phyloP scores from a whole-genome alignment of 2,113 vertebrate genomes.

The Anarhynchus alexandrinus region DNA sequence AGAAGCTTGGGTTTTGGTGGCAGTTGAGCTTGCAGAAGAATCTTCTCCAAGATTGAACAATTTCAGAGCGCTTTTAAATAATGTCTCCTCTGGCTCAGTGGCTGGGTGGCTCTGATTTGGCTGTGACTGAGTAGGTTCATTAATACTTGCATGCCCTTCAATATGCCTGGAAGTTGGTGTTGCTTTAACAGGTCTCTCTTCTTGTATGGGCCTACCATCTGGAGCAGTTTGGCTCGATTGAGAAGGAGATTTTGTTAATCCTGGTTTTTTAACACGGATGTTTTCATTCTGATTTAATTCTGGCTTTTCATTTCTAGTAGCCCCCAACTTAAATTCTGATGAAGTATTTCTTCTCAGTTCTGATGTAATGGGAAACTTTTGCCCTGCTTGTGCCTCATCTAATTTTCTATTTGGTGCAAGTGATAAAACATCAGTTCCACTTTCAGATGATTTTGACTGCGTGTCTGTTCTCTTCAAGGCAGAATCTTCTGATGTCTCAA shows the following conservation, averaged over 20 bases:
- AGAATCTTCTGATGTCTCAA: constrained; percentile 49
- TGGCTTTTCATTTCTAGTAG: constrained; percentile 50
- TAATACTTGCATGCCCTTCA: not conserved
- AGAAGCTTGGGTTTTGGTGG: constrained; percentile 75
- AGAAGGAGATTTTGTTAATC: constrained; percentile 49
- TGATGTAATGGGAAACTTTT: not conserved
- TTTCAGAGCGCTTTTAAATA: constrained; percentile 70
- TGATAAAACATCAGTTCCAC: not conserved
- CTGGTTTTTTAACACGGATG: not conserved
- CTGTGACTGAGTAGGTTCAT: constrained; percentile 40
- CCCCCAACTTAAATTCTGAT: constrained; percentile 70
- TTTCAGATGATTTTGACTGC: constrained; percentile 22
- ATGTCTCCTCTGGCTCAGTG: constrained; percentile 57
- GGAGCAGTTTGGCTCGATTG: not conserved
- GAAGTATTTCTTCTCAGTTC: not conserved
- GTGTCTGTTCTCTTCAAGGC: constrained; percentile 5
- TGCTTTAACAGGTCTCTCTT: constrained; percentile 13
- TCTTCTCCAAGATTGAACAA: constrained; percentile 69
- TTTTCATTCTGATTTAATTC: constrained; percentile 12
- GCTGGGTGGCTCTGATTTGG: constrained; percentile 46
- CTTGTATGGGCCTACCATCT: not conserved
- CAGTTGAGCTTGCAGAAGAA: constrained; percentile 33
- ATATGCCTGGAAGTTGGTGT: not conserved
- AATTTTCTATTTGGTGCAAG: constrained; percentile 23
- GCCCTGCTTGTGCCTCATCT: not conserved